Base-by-base conservation (phyloP, 2,797 vertebrate genomes). In the Lacerta viridis region DNA sequence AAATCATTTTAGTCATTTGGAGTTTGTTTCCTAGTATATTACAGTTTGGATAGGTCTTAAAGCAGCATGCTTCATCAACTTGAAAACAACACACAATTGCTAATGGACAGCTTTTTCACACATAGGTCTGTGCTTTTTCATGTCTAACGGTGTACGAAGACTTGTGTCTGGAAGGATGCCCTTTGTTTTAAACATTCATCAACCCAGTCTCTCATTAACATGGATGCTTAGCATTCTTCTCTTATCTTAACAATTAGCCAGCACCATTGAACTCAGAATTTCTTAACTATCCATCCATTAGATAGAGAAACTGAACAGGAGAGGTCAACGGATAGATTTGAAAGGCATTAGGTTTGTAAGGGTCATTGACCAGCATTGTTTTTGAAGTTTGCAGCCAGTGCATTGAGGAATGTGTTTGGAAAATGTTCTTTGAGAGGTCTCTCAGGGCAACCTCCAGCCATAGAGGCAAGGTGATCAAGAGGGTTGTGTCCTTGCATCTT, bases 51-150 rank as follows among this genome's bases (percentile, higher is more conserved):
- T 76, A 7, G 0, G 20, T 50, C 2, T 59, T 86, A 88, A 71
- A 71, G 1, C 84, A 88, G 80, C 7, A 66, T 83, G 41, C 2
- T 5, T 27, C 78, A 89, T 68, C 33, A 79, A 92, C 84, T 76
- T 87, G 74, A 50, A 7, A 85, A 33, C 61, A 81, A 77, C 36
- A 50, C 39, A n/a, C 39, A n/a, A 15, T 27, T 81, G 43, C 69
- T 64, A 81, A 41, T 81, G 46, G 7, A 43, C 69, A 61, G n/a
- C 41, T 61, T 2, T 55, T 61, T 33, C 46, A n/a, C 23, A 81
- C 36, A 43, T 41, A 23, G 36, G 68, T 59, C 33, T 80, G 11
- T 59, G 1, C 33, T 55, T 10, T 8, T 77, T 86, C 17, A 87
- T 59, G 71, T n/a, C 75, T 78, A 2, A 0, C 2, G 1, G 50